Conservation (phyloP, 35 echinoderm and acorn worm genomes). For the Acanthaster planci region DNA sequence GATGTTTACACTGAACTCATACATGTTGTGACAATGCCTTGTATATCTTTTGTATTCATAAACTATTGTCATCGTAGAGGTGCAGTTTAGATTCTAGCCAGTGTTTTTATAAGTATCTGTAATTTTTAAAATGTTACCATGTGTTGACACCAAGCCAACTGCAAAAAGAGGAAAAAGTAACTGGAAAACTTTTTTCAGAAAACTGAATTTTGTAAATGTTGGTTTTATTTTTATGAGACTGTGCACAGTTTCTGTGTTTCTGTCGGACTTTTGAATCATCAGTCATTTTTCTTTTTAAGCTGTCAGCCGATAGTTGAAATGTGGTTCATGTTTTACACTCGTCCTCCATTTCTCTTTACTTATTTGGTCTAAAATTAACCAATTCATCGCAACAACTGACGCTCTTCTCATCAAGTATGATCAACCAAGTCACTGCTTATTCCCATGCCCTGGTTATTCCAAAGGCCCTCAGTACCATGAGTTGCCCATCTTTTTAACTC, state of each 20-base stretch:
- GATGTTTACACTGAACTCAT: too few relatives aligned
- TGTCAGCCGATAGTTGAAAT: too few relatives aligned
- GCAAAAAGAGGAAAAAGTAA: background rate
- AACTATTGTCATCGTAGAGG: background rate
- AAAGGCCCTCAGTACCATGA: too few relatives aligned
- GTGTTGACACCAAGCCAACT: background rate
- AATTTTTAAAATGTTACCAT: background rate
- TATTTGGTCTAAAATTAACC: too few relatives aligned
- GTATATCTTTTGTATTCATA: constrained; percentile 34
- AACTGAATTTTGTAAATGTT: constrained; percentile 4
- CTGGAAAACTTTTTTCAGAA: background rate
- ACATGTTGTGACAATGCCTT: constrained; percentile 6
- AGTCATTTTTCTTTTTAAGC: too few relatives aligned
- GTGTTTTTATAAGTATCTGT: constrained; percentile 21
- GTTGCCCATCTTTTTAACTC: too few relatives aligned
- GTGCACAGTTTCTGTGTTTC: constrained; percentile 4
- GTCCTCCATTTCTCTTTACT: too few relatives aligned
- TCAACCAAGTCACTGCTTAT: too few relatives aligned
- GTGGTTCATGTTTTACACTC: too few relatives aligned
- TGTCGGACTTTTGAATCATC: background rate
- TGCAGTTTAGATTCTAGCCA: constrained; percentile 4
- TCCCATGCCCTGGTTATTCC: too few relatives aligned
- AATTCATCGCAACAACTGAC: too few relatives aligned
- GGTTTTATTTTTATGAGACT: background rate
- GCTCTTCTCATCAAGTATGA: too few relatives aligned